phyloP scores from a whole-genome alignment of 2,113 vertebrate genomes.

The Indicator maculatus region DNA sequence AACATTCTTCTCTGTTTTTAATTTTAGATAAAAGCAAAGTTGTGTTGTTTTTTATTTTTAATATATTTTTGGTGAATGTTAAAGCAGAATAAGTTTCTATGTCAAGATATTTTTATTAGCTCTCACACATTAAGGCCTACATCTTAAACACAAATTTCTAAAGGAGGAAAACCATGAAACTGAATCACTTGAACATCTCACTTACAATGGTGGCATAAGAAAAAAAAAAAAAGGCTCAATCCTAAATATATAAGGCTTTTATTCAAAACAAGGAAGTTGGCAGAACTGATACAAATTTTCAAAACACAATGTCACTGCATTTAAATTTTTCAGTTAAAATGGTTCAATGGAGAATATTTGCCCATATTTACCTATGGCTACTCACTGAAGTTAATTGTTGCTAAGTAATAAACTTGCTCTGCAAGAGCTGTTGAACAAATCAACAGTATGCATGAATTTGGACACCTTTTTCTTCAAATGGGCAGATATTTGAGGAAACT shows the following conservation, averaged over 20 bases:
- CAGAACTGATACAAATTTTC: background rate
- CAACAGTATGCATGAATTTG: background rate
- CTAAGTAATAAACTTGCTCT: background rate
- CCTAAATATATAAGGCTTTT: background rate
- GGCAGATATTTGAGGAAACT: background rate
- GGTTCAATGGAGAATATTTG: background rate
- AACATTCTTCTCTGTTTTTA: background rate
- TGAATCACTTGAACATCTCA: background rate
- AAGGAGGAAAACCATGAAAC: background rate
- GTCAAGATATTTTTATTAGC: background rate
- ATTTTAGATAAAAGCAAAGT: background rate
- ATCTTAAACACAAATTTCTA: background rate
- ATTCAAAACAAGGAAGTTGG: background rate
- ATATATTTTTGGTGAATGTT: background rate
- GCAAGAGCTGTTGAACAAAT: background rate
- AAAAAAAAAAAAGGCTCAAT: background rate
- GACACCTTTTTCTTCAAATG: background rate
- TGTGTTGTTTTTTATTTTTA: too few relatives aligned
- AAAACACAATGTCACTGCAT: background rate
- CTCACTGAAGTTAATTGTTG: background rate
- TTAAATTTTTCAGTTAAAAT: background rate
- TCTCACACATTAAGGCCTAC: background rate
- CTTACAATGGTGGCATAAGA: background rate
- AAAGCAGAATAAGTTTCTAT: background rate
- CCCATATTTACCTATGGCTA: background rate